Conservation (phyloP, 2,113 vertebrate genomes). For the Gracilinanus agilis region DNA sequence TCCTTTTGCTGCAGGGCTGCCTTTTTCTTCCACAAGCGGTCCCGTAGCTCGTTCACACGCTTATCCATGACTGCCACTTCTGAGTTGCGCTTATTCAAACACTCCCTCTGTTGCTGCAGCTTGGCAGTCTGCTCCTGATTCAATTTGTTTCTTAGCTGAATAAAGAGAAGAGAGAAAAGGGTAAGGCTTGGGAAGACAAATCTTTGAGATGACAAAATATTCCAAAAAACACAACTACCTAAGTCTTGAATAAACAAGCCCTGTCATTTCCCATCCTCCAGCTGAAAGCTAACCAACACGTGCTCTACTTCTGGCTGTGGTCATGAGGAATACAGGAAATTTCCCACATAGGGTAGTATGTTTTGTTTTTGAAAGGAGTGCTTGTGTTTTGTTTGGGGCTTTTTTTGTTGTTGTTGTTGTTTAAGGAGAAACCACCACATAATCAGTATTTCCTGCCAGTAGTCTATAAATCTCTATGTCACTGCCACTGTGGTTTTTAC, state of each 20-base stretch:
- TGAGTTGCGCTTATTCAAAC: slow-evolving; percentile 95
- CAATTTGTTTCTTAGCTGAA: slow-evolving; percentile 96
- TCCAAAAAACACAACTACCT: background rate
- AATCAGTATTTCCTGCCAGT: background rate
- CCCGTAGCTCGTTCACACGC: slow-evolving; percentile 95
- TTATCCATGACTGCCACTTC: slow-evolving; percentile 97
- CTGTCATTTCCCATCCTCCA: background rate
- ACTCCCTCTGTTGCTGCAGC: slow-evolving; percentile 97
- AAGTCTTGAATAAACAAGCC: slow-evolving; percentile 13
- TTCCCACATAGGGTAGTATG: background rate
- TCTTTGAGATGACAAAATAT: slow-evolving; percentile 1
- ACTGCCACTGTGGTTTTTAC: too few species aligned
- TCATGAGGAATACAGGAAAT: background rate
- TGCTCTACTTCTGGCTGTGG: slow-evolving; percentile 20
- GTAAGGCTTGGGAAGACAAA: slow-evolving; percentile 71
- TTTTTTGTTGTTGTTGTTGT: background rate
- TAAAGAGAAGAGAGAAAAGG: slow-evolving; percentile 56
- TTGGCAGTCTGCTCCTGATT: slow-evolving; percentile 98
- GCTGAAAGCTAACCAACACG: slow-evolving; percentile 4
- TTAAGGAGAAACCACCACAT: slow-evolving; percentile 12
- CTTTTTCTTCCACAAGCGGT: slow-evolving; percentile 99
- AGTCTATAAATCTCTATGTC: accelerated
- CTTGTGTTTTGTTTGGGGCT: background rate
- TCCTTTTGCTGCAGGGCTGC: slow-evolving; percentile 97
- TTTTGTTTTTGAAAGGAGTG: slow-evolving; percentile 42